phyloP scores from a whole-genome alignment of 2,888 invertebrate genomes.

The Drosophila melanosoma region DNA sequence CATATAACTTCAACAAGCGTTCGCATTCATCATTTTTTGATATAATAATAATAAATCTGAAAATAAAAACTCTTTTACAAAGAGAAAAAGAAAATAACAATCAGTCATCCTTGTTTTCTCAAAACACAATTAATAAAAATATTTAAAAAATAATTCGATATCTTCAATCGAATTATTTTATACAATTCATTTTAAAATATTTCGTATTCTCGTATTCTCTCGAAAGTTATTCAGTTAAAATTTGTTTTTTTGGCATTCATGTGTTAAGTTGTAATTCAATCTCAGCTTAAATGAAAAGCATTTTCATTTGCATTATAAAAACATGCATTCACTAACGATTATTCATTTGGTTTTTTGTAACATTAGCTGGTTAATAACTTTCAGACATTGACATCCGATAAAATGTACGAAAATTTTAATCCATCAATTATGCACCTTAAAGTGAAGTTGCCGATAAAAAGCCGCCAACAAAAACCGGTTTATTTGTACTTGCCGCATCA shows the following conservation, averaged over 20 bases:
- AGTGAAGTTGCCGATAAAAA: not conserved
- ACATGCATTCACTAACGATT: not conserved
- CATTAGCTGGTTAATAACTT: not conserved
- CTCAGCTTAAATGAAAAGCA: not conserved
- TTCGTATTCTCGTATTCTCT: no score
- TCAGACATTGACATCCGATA: not conserved
- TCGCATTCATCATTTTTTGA: not conserved
- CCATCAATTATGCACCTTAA: conserved; percentile 6
- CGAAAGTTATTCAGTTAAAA: not conserved
- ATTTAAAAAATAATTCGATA: no score
- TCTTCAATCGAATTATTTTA: no score
- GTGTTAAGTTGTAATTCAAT: no score
- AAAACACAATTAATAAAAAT: no score
- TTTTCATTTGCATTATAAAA: not conserved
- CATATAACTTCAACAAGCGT: not conserved
- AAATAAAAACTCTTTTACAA: not conserved
- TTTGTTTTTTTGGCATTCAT: not conserved
- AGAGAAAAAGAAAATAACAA: not conserved
- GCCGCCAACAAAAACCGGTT: conserved; percentile 9
- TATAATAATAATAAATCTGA: not conserved
- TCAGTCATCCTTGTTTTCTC: no score
- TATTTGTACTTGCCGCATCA: conserved; percentile 17
- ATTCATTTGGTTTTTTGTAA: not conserved
- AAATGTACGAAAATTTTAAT: conserved; percentile 6
- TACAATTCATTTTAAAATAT: no score